Base-by-base conservation (phyloP, 2,797 vertebrate genomes). In the Mus caroli region DNA sequence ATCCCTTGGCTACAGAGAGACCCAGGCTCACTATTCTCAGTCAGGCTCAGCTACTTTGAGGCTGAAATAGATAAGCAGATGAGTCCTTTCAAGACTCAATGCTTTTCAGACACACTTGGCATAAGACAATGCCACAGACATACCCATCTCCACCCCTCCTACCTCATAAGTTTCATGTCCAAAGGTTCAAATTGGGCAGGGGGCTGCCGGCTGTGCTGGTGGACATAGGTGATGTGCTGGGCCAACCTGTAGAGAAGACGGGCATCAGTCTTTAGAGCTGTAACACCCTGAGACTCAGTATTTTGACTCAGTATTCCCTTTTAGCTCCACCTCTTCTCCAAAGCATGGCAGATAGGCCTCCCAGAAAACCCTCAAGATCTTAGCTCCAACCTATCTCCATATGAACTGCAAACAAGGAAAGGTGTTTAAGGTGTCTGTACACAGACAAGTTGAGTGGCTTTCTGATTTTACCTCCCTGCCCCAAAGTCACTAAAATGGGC, bases 181-280 rank as follows among this genome's bases (percentile, higher is more conserved):
- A 99, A 99, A 88, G 99, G 99, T 62, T 98, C 99, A 98, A 99
- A 99, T 98, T 99, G 99, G 0, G 98, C 98, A 4, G 99, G 99
- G 0, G 99, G 99, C 97, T 99, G 99, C 43, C 98, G 98, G 96
- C 98, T 99, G 97, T 99, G 99, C 98, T 99, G 99, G 98, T 99
- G 99, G 71, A 99, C 99, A 0, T 99, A 99, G 54, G 99, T 99
- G 98, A 99, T 99, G 97, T 99, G 99, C 96, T 99, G 99, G 20
- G 99, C 99, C 56, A 99, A 98, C 28, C 98, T 99, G 83, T 2
- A 11, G 43, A 73, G 43, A 78, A n/a, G 0, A 26, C 37, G 87
- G 50, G 50, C 17, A 40, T 31, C 3, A 14, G 3, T 14, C n/a
- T 83, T 56, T 6, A 95, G 58, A 28, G 85, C 8, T 43, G 19